Base-by-base conservation (phyloP, 2,113 vertebrate species). In the Misgurnus mizolepis region DNA sequence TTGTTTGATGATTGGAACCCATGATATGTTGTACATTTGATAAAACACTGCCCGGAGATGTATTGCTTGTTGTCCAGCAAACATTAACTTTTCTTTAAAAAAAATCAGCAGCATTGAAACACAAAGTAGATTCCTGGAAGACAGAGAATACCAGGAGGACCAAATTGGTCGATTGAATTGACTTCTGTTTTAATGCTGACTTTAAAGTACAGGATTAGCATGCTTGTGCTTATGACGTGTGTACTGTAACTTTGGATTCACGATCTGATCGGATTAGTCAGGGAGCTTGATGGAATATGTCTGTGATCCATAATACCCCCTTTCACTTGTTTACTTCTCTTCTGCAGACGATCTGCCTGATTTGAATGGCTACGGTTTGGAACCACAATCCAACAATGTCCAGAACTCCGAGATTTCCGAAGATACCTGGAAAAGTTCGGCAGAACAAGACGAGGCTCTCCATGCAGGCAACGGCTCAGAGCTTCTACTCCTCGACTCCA, bases 341-440 rank as follows among this genome's bases (percentile, higher is more conserved):
- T 39, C 56, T 22, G 6, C 88, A 93, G 92, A 90, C 79, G 85
- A 86, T 82, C 87, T 88, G 86, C 81, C 81, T 81, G 89, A 83
- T 76, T 81, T 83, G n/a, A 84, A 56, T 61, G 82, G 78, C 39
- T 74, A 43, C 10, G n/a, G 39, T 45, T 70, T 56, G 14, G 18
- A 40, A 40, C 62, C 74, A 3, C 61, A 53, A n/a, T 70, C 78
- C 40, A 53, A 67, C 58, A 65, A 50, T 76, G 14, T 40, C 41
- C 62, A 41, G 43, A 64, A 7, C 50, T 39, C 45, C 0, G 93
- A 93, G 81, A 92, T 93, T 22, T 91, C 49, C 22, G 43, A 34
- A 67, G 56, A 58, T 45, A 50, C 43, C 1, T 27, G 67, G 5
- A 67, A 45, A 81, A 60, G 71, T 17, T 15, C 53, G 15, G 53